Base-by-base conservation (phyloP, 2,113 vertebrate species). In the Cyrtonyx montezumae region DNA sequence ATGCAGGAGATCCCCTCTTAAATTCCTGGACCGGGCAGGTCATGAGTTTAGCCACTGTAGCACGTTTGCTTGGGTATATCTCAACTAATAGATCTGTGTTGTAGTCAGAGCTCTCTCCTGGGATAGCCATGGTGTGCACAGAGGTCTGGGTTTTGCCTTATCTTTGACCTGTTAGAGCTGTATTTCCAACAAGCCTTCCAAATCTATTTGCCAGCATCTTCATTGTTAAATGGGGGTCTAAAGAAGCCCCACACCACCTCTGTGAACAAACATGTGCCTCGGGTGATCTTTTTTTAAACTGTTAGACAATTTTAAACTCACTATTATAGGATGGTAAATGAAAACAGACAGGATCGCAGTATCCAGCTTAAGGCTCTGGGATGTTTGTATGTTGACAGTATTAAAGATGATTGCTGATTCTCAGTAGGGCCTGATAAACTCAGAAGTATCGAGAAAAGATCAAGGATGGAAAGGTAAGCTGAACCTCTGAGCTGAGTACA, bases 141-240 rank as follows among this genome's bases (percentile, higher is more conserved):
- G 4, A 56, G 17, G 9, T 36, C 21, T 26, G 3, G 11, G 45
- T 51, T 88, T 67, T 48, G 32, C 28, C 19, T 70, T 67, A 3
- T 6, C 13, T 53, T 5, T 13, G 68, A 28, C 21, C 7, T 4
- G 28, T 62, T 14, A 56, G 22, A 58, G 3, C 11, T 1, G 0
- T 56, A 9, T 28, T 74, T 40, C 45, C 9, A 18, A 32, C 37
- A 25, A 6, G 32, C 19, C n/a, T 63, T 37, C 18, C 36, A 59
- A 25, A 62, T 17, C 58, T 8, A 9, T 32, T 51, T 37, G 19
- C 13, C 66, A 34, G 13, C 21, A 81, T 32, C 10, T 37, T 70
- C 9, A 8, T 34, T 70, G 26, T 49, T 34, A 58, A 88, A 51
- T 1, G 32, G 51, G 61, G 12, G 30, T 30, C 36, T 46, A 7